phyloP scores from a whole-genome alignment of 2,113 vertebrate genomes.

The Lamprologus callipterus region DNA sequence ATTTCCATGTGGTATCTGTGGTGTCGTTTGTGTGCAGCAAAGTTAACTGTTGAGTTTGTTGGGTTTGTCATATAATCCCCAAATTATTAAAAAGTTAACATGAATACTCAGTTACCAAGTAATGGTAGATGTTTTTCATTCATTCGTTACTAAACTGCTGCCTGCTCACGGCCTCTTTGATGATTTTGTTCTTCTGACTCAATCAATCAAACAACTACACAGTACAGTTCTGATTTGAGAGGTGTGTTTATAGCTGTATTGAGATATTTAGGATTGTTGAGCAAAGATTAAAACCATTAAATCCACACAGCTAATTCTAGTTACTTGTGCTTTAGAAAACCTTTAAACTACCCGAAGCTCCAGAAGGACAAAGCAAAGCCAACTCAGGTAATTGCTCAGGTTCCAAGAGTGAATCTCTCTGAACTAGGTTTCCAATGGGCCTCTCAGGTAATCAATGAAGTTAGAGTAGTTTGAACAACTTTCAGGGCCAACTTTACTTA shows the following conservation, averaged over 20 bases:
- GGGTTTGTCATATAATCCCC: neutral
- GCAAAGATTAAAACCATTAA: neutral
- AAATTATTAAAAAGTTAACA: neutral
- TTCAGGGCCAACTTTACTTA: fast-evolving
- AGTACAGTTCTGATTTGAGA: neutral
- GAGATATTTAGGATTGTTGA: fast-evolving
- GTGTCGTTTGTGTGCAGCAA: neutral
- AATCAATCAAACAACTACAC: neutral
- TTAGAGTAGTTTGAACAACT: neutral
- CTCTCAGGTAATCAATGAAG: fast-evolving
- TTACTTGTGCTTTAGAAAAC: neutral
- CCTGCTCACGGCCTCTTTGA: fast-evolving
- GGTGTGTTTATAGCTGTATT: fast-evolving
- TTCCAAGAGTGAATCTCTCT: fast-evolving
- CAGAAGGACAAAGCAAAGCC: neutral
- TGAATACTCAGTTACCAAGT: neutral
- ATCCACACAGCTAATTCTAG: fast-evolving
- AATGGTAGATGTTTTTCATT: neutral
- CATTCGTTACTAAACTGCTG: neutral
- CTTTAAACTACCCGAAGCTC: neutral
- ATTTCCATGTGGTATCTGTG: neutral
- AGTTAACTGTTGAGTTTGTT: neutral
- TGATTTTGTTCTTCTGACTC: neutral
- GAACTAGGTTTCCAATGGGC: neutral
- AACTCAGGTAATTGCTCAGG: neutral